Evolutionary conservation across 2,797 vertebrate species (phyloP).

Genomic region (Buphagus erythrorhynchus): DNA sequence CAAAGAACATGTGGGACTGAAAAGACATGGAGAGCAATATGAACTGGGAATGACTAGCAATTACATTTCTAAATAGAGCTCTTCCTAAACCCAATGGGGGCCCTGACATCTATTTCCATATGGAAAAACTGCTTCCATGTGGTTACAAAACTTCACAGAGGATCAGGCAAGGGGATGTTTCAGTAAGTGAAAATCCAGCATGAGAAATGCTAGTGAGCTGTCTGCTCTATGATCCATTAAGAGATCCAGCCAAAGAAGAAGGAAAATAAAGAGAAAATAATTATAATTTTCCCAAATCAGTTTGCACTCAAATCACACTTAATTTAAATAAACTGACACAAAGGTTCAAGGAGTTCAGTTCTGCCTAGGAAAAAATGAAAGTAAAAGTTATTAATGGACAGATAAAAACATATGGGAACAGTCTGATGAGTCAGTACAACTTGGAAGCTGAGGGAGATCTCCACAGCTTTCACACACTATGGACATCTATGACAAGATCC

Average conservation of each 20-base stretch:
- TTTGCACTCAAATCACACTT: background rate
- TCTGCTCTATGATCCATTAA: background rate
- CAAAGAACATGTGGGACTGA: background rate
- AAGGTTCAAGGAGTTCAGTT: background rate
- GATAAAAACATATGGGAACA: background rate
- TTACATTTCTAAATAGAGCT: background rate
- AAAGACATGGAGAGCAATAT: fast-evolving
- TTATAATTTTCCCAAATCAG: background rate
- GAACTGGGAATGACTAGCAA: background rate
- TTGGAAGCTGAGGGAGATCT: background rate
- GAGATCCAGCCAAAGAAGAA: background rate
- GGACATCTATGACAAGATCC: background rate
- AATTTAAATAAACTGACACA: background rate
- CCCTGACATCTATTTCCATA: background rate
- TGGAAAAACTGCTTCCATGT: background rate
- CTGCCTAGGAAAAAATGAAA: background rate
- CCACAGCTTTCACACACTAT: background rate
- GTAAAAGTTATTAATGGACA: background rate
- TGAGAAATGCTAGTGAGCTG: background rate
- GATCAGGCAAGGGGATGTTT: background rate
- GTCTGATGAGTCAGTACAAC: background rate
- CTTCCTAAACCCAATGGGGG: background rate
- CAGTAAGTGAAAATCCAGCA: background rate
- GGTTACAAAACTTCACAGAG: background rate
- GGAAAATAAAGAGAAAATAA: background rate